Conservation (phyloP, 2,888 invertebrate genomes). For the Eurytoma adleriae region DNA sequence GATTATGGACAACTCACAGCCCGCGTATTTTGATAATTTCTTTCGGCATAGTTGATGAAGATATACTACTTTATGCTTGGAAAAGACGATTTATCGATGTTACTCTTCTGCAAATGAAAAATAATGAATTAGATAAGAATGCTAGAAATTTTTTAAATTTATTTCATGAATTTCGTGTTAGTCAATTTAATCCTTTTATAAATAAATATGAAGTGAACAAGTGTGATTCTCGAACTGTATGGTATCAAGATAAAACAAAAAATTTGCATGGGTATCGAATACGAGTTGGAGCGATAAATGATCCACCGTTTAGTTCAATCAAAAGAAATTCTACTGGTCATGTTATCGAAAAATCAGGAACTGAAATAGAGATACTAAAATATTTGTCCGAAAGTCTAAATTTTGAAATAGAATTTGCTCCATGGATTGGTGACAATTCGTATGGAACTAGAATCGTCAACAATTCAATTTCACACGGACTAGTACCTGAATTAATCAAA, state of each 20-base stretch:
- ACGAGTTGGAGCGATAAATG: not conserved
- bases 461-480: not conserved
- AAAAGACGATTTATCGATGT: constrained; percentile 16
- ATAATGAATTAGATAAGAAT: too few species aligned
- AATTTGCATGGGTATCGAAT: not conserved
- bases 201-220: not conserved
- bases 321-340: constrained; percentile 18
- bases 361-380: not conserved
- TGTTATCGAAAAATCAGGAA: constrained; percentile 4
- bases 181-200: constrained; percentile 12
- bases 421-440: not conserved
- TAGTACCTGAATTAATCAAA: not conserved
- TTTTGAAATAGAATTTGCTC: not conserved
- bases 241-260: constrained; percentile 16
- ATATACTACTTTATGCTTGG: constrained; percentile 20
- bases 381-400: constrained; percentile 8
- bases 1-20: not conserved
- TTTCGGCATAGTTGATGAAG: not conserved
- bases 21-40: not conserved
- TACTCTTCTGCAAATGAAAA: not conserved
- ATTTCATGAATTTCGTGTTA: not conserved
- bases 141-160: not conserved
- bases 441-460: not conserved
- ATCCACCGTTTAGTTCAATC: not conserved
- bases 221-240: not conserved